Evolutionary conservation across 2,113 vertebrate species (phyloP).

Genomic region (Crotalus helleri): DNA sequence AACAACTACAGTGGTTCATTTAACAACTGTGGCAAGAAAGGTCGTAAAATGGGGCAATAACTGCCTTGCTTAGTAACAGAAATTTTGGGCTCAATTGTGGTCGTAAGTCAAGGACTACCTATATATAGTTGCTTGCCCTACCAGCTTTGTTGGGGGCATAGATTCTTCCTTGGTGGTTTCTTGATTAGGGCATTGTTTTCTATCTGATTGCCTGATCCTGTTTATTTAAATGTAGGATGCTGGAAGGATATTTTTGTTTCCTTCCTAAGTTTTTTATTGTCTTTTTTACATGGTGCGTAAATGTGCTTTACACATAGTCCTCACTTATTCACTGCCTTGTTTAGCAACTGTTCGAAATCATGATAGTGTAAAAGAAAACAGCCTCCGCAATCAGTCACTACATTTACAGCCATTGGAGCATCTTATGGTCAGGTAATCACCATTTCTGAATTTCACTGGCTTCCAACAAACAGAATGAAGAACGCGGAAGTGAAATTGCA

Average conservation of each 20-base stretch:
- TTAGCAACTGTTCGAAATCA: background rate
- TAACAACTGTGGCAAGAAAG: background rate
- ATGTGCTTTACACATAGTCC: background rate
- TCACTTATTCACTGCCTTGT: background rate
- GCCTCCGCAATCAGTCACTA: background rate
- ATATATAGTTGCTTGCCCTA: background rate
- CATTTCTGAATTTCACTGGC: background rate
- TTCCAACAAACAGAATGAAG: background rate
- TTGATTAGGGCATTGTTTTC: background rate
- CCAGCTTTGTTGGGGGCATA: background rate
- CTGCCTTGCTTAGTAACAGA: background rate
- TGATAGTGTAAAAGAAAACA: background rate
- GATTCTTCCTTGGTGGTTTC: background rate
- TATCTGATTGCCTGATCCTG: background rate
- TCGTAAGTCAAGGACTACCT: background rate
- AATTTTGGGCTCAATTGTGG: background rate
- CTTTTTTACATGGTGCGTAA: background rate
- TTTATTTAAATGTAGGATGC: background rate
- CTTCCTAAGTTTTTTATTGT: background rate
- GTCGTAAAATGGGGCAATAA: background rate
- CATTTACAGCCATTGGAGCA: background rate
- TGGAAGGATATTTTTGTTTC: background rate
- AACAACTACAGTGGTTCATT: background rate
- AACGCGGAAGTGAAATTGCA: background rate
- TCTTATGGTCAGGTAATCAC: background rate